Conservation (phyloP, 2,113 vertebrate species). For the Pomatostomus ruficeps region DNA sequence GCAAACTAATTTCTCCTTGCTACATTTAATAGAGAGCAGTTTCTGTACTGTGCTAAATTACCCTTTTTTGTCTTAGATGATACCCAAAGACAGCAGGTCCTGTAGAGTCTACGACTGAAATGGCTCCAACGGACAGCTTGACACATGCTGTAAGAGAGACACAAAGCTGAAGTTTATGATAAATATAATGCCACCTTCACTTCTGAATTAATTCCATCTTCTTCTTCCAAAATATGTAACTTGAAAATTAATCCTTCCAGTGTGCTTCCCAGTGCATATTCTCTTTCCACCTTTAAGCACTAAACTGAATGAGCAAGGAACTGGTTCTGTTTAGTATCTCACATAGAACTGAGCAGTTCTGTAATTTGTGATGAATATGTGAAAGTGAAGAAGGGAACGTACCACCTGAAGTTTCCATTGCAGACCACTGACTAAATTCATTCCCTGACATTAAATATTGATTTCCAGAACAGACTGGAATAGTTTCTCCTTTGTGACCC, state of each 20-base stretch:
- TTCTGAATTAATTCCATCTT: conserved; percentile 27
- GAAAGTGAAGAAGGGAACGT: not conserved
- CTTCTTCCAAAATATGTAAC: not conserved
- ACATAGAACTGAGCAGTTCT: not conserved
- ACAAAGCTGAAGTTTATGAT: not conserved
- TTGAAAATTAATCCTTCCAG: conserved; percentile 37
- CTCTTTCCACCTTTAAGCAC: not conserved
- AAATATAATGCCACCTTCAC: conserved; percentile 6
- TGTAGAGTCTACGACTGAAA: not conserved
- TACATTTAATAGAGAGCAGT: not conserved
- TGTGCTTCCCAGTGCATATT: not conserved
- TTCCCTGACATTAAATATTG: not conserved
- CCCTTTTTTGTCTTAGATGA: not conserved
- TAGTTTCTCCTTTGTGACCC: not conserved
- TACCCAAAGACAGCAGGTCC: not conserved
- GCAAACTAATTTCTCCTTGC: not conserved
- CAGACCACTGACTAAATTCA: not conserved
- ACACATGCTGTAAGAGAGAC: not conserved
- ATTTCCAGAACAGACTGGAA: not conserved
- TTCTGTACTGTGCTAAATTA: not conserved
- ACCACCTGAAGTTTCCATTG: not conserved
- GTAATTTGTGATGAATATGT: not conserved
- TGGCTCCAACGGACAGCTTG: not conserved
- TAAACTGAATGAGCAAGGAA: not conserved
- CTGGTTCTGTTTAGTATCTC: not conserved